Base-by-base conservation (phyloP, 2,888 invertebrate species). In the Alentia gelatinosa region DNA sequence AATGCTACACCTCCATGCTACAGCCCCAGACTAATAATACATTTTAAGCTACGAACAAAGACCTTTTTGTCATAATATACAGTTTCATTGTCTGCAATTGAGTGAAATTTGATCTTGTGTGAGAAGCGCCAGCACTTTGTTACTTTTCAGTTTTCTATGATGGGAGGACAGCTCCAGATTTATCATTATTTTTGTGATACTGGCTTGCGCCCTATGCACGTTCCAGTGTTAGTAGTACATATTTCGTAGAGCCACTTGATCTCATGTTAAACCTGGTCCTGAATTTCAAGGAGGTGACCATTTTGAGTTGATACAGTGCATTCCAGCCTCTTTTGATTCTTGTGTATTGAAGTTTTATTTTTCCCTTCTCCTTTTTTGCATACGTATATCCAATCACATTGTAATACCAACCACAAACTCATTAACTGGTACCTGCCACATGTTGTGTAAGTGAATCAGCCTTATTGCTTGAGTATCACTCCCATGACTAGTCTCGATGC, bases 401-500 rank as follows among this genome's bases (percentile, higher is more conserved):
- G 39, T 39, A 79, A 37, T 12, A 33, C 37, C 79, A 79, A 39
- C 79, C 79, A 79, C 37, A 79, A 35, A 79, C 79, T 37, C 23
- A 79, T n/a, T 37, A 79, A 79, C 19, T 37, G 35, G 39, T 79
- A 7, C 35, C 35, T 39, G 35, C 79, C 5, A 79, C 35, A 79
- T 79, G 39, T 79, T 79, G 79, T 79, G 79, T 79, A 79, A 79
- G 79, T 79, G 39, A 39, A 79, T 15, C 79, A 35, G 26, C 35
- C 39, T 79, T 79, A 79, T 79, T 79, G 79, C 79, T 79, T 79
- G 39, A 35, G 39, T 9, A 79, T 37, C 15, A 23, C 39, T 74
- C 74, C 15, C 33, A 33, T 26, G 30, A 26, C 26, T 68, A 68
- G 68, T 26, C 26, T 79, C 37, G 26, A 79, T 35, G 79, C 79